A percentile compares a stretch with the other conserved stretches of the same genome.
phyloP scores from a whole-genome alignment of 2,888 invertebrate species.

The Zele albiditarsus region DNA sequence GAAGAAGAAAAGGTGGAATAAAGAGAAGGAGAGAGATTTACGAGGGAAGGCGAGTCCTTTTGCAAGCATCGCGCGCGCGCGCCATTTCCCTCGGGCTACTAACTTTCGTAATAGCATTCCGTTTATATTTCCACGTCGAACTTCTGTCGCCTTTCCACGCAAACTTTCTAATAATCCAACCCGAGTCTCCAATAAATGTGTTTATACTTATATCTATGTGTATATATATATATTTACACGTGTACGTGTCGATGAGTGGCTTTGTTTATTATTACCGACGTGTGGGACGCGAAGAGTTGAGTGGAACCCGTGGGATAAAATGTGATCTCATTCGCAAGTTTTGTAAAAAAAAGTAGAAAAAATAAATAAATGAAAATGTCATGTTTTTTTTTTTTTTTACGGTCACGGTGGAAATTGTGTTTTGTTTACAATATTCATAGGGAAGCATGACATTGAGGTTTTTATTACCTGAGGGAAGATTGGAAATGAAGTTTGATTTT shows the following conservation, averaged over 20 bases:
- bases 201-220: background rate
- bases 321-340: slow-evolving; percentile 1
- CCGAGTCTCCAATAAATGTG: slow-evolving; percentile 33
- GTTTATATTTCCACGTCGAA: slow-evolving; percentile 43
- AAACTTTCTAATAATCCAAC: slow-evolving; percentile 50
- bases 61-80: slow-evolving; percentile 48
- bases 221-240: slow-evolving; percentile 10
- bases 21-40: slow-evolving; percentile 12
- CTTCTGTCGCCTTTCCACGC: slow-evolving; percentile 38
- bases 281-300: background rate
- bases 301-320: slow-evolving; percentile 3
- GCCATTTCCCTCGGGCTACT: slow-evolving; percentile 46
- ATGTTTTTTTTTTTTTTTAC: background rate
- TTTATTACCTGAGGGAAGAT: too few species aligned
- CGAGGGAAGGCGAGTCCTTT: slow-evolving; percentile 27
- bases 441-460: too few species aligned
- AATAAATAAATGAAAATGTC: background rate
- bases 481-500: too few species aligned
- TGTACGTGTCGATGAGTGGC: slow-evolving; percentile 11
- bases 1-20: background rate
- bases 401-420: background rate
- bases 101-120: slow-evolving; percentile 53
- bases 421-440: background rate
- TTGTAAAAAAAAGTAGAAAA: background rate
- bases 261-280: slow-evolving; percentile 22